Evolutionary conservation across 1,140 invertebrate species (phyloP).

Genomic region (Saxidomus purpurata): DNA sequence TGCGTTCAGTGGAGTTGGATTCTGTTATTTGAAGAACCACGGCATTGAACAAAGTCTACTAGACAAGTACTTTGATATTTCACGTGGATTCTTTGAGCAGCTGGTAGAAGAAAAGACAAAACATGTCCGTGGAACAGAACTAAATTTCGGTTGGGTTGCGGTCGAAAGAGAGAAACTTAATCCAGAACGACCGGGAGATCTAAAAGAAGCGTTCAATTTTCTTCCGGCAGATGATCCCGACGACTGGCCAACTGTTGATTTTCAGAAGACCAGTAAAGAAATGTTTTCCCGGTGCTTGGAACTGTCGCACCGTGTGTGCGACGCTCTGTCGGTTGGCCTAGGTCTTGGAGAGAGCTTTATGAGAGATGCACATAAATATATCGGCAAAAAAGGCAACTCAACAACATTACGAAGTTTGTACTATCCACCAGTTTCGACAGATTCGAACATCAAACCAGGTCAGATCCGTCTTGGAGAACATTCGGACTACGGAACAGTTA

Average conservation of each 20-base stretch:
- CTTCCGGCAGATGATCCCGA: slow-evolving; percentile 14
- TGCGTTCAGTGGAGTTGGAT: slow-evolving; percentile 61
- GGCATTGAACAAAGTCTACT: slow-evolving; percentile 49
- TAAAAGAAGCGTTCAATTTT: slow-evolving; percentile 59
- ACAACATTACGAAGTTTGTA: slow-evolving; percentile 44
- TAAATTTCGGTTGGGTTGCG: slow-evolving; percentile 65
- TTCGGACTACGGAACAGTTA: slow-evolving; percentile 92
- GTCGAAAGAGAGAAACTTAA: slow-evolving; percentile 55
- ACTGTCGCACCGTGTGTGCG: slow-evolving; percentile 21
- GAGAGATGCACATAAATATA: slow-evolving; percentile 24
- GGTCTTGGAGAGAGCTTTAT: slow-evolving; percentile 19
- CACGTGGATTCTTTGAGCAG: slow-evolving; percentile 57
- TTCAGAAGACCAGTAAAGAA: not conserved
- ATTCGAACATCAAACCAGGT: slow-evolving; percentile 74
- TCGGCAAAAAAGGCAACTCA: slow-evolving; percentile 13
- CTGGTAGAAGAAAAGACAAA: slow-evolving; percentile 59
- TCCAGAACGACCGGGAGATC: slow-evolving; percentile 42
- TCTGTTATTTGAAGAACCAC: slow-evolving; percentile 70
- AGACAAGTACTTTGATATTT: slow-evolving; percentile 55
- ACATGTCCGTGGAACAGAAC: slow-evolving; percentile 33
- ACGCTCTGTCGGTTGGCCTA: slow-evolving; percentile 39
- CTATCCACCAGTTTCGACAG: slow-evolving; percentile 20
- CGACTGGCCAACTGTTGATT: slow-evolving; percentile 20
- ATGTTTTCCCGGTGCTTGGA: not conserved
- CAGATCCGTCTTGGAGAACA: slow-evolving; percentile 90